phyloP scores from a whole-genome alignment of 1,140 invertebrate species.

The Ladona fulva region DNA sequence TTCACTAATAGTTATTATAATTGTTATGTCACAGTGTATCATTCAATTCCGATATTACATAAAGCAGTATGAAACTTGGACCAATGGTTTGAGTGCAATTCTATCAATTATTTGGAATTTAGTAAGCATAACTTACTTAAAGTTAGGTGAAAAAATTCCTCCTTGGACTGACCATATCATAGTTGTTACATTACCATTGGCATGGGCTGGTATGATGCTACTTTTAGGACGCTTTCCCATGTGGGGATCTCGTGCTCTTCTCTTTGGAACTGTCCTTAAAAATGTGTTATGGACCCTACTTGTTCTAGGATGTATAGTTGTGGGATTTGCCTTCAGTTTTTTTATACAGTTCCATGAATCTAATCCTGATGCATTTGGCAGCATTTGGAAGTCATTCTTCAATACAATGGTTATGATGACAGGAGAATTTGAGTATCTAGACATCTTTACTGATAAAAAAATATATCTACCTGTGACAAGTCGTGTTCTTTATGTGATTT shows the following conservation, averaged over 20 bases:
- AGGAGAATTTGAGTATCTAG: constrained; percentile 44
- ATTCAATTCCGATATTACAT: no score
- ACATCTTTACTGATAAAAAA: constrained; percentile 30
- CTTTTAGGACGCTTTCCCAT: constrained; percentile 41
- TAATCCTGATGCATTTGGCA: constrained; percentile 31
- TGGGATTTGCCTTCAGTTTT: constrained; percentile 47
- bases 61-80: no score
- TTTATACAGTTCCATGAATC: constrained; percentile 39
- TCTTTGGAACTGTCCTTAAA: constrained; percentile 41
- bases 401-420: constrained; percentile 50
- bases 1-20: no score
- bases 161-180: constrained; percentile 32
- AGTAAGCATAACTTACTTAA: no score
- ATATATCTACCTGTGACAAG: constrained; percentile 20
- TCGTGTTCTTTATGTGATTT: constrained; percentile 28
- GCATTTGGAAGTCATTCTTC: constrained; percentile 37
- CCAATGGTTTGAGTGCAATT: no score
- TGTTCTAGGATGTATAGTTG: constrained; percentile 42
- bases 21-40: no score
- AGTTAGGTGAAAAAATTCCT: neutral
- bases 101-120: no score
- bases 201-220: constrained; percentile 44
- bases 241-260: constrained; percentile 42
- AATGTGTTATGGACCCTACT: constrained; percentile 35
- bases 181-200: constrained; percentile 37